Base-by-base conservation (phyloP, 2,888 invertebrate genomes). In the Andrena hattorfiana region DNA sequence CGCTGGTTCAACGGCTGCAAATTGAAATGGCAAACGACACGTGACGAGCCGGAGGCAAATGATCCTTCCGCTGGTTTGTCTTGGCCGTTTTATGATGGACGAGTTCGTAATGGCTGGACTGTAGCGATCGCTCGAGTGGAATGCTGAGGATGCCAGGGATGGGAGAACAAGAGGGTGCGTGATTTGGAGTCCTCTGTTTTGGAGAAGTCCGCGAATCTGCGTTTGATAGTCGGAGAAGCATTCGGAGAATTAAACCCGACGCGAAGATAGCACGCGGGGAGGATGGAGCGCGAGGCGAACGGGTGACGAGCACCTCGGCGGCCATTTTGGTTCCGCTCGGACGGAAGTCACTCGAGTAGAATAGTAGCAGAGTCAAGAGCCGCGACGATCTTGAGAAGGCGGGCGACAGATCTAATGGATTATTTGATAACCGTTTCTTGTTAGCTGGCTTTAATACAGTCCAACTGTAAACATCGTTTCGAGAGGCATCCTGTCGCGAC, bases 301-400 rank as follows among this genome's bases (percentile, higher is more conserved):
- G 81, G 82, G 81, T 78, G 80, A 86, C 74, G 77, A 85, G 78
- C 69, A 42, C 63, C 67, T 56, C 63, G 76, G 68, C 87, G 72
- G 90, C 91, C 91, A 91, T 92, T 90, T 92, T 92, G 88, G 91
- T 92, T 92, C 89, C 91, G 91, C 90, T 90, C 87, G 90, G 89
- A 87, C 87, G 88, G 87, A 84, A 87, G 72, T 75, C 87, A 86
- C 77, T 87, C 85, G 89, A 87, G 86, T 90, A 85, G 86, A 89
- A 88, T 87, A 80, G 82, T 81, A 79, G 70, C 83, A 77, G 74
- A 87, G 87, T 89, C 87, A 91, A 91, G 87, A 90, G 86, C 86
- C 89, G 88, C 89, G 86, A 89, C 89, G 88, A 88, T 91, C 89
- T 86, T 84, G 81, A 88, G 87, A 85, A 83, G 81, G 62, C 81